Percentiles rank a stretch among this genome's conserved stretches.
phyloP scores from a whole-genome alignment of 2,797 vertebrate genomes.

The Sciaenops ocellatus region DNA sequence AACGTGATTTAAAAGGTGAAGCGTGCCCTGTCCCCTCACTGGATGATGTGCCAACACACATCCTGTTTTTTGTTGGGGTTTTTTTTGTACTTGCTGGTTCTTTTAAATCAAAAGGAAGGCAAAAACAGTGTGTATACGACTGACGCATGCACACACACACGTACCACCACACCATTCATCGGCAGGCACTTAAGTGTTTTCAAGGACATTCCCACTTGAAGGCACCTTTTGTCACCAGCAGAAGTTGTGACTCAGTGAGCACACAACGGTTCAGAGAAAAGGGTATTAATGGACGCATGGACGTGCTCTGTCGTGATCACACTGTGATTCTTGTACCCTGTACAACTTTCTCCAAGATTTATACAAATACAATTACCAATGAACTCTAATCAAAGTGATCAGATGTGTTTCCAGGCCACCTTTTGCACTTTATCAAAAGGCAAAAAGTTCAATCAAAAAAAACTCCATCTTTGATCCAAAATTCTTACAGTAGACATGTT shows the following conservation, averaged over 20 bases:
- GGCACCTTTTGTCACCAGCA: conserved; percentile 57
- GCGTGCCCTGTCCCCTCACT: not conserved
- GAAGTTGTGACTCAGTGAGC: conserved; percentile 48
- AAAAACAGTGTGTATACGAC: conserved; percentile 1
- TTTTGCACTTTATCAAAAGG: conserved; percentile 3
- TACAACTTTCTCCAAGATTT: not conserved
- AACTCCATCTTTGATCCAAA: not conserved
- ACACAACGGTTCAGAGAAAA: conserved; percentile 29
- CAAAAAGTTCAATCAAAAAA: not conserved
- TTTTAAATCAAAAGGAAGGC: conserved; percentile 7
- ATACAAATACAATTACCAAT: not conserved
- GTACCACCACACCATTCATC: conserved; percentile 5
- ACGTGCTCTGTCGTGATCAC: conserved; percentile 2
- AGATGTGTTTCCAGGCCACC: not conserved
- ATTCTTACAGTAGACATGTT: not conserved
- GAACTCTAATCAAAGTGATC: not conserved
- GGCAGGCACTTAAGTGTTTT: conserved; percentile 37
- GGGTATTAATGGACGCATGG: conserved; percentile 10
- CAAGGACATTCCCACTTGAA: conserved; percentile 59
- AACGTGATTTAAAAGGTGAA: conserved; percentile 10
- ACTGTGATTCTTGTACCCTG: conserved; percentile 1
- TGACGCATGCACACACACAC: conserved; percentile 10
- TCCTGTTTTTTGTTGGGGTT: not conserved
- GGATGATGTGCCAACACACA: not conserved
- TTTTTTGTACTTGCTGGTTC: conserved; percentile 1